phyloP scores from a whole-genome alignment of 2,113 vertebrate genomes.

The Scomber scombrus region DNA sequence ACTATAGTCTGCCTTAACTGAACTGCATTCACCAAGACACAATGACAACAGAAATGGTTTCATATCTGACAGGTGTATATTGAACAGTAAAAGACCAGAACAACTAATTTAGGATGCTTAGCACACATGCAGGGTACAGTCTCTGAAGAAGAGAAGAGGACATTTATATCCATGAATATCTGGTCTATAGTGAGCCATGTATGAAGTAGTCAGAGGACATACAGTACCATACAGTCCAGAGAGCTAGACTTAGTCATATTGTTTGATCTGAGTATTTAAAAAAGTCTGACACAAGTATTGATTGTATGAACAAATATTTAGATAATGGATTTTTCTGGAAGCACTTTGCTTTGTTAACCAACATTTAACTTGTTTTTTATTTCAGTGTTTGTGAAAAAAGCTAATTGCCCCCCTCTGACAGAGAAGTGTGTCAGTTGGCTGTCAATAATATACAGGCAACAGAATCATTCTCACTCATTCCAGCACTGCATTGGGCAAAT shows the following conservation, averaged over 20 bases:
- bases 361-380: constrained; percentile 35
- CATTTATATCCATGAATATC: constrained; percentile 43
- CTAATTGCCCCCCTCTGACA: not conserved
- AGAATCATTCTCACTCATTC: constrained; percentile 33
- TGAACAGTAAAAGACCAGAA: constrained; percentile 32
- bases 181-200: constrained; percentile 21
- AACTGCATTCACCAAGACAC: constrained; percentile 52
- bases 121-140: constrained; percentile 71
- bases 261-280: constrained; percentile 1
- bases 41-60: constrained; percentile 34
- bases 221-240: constrained; percentile 16
- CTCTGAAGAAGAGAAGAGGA: constrained; percentile 23
- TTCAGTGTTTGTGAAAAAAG: constrained; percentile 17
- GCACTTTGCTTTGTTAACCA: constrained; percentile 60
- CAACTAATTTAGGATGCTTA: constrained; percentile 45
- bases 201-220: constrained; percentile 15
- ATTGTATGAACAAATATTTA: constrained; percentile 25
- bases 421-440: constrained; percentile 26
- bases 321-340: constrained; percentile 61
- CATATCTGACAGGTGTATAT: constrained; percentile 33
- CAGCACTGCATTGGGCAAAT: constrained; percentile 29
- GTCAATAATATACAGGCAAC: constrained; percentile 27
- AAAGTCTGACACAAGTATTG: constrained; percentile 2
- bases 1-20: constrained; percentile 33
- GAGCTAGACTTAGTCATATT: not conserved